Evolutionary conservation across 2,797 vertebrate genomes (phyloP).

Genomic region (Okamejei kenojei): DNA sequence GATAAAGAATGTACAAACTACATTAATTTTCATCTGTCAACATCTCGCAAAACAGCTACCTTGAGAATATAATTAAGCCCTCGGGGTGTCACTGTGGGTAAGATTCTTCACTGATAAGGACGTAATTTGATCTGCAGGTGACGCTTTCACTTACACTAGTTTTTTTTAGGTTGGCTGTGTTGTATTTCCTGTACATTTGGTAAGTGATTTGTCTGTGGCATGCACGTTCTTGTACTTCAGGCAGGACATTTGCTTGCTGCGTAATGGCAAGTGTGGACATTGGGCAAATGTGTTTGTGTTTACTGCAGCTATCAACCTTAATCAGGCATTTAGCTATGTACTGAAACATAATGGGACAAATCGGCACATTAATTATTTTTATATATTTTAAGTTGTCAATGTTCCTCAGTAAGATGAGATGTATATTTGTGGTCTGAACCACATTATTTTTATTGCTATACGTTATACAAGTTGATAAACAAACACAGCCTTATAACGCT

Average conservation of each 20-base stretch:
- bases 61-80: conserved; percentile 8
- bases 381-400: not conserved
- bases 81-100: not conserved
- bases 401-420: not conserved
- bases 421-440: not conserved
- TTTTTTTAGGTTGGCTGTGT: not conserved
- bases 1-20: not conserved
- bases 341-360: not conserved
- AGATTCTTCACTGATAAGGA: not conserved
- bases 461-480: not conserved
- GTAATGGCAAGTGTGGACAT: not conserved
- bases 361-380: not conserved
- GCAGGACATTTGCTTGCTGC: not conserved
- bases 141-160: not conserved
- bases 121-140: not conserved
- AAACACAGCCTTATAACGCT: not conserved
- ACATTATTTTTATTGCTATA: not conserved
- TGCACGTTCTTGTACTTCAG: not conserved
- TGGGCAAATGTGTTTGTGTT: not conserved
- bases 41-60: not conserved
- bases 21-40: conserved; percentile 8
- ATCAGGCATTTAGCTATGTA: not conserved
- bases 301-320: not conserved
- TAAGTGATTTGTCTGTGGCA: not conserved
- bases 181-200: not conserved